Base-by-base conservation (phyloP, 2,797 vertebrate genomes). In the Hyperoplus lanceolatus region DNA sequence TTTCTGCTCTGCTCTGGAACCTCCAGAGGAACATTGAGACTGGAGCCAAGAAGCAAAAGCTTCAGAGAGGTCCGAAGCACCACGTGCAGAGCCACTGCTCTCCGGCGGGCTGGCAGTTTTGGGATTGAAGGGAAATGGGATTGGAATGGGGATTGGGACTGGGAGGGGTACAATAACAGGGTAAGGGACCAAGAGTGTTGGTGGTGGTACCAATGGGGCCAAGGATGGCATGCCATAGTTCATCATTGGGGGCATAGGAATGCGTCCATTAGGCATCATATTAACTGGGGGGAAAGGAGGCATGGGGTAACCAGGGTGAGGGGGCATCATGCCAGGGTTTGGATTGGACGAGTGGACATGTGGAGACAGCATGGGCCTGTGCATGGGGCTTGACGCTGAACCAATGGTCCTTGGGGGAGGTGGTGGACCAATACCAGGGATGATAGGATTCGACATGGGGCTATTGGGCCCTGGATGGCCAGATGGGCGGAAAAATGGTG, bases 171-270 rank as follows among this genome's bases (percentile, higher is more conserved):
- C 98, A 73, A 99, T 99, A 67, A 99, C 97, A 0, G 98, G 98
- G 87, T 99, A 99, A 79, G 98, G 98, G 93, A 99, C 98, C 90
- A 99, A 93, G 73, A 99, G 95, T 83, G 97, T 99, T 0, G 98
- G 97, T 38, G 98, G 98, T 77, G 98, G 98, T 89, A 99, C 98
- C 87, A 99, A 88, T 0, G 98, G 98, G 58, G 98, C 96, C 58
- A 99, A 95, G 56, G 98, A 99, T n/a, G 98, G 98, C 95, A 99
- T 96, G 81, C 98, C 97, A 70, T 98, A 98, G 91, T 99, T 99
- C 96, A 99, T 97, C 96, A 99, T 95, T 83, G 96, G 97, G 70
- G 98, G 97, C 84, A 98, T 87, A 41, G 96, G 98, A 89, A 98
- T 96, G 85, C 94, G 97, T 87, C 97, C 97, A 85, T 97, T 97